Percentiles rank a stretch among this genome's conserved stretches.
Conservation (phyloP, 2,888 invertebrate genomes). For the Penaeus monodon region DNA sequence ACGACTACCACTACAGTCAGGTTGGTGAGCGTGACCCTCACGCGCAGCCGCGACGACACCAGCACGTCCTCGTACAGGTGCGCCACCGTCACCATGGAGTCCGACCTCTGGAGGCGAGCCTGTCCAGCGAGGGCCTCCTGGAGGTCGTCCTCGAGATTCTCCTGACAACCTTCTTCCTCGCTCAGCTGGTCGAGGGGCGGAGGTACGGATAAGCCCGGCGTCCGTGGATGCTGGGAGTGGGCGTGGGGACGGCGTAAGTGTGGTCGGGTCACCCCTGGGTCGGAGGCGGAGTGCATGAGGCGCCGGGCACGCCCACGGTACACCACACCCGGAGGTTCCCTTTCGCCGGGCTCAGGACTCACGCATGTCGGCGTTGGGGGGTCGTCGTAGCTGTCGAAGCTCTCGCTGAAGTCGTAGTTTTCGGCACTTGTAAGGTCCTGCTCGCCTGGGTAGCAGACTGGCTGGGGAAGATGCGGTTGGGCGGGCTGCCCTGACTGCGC, state of each 20-base stretch:
- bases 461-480: neutral
- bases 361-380: neutral
- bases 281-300: conserved; percentile 46
- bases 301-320: conserved; percentile 17
- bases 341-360: neutral
- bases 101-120: conserved; percentile 16
- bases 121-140: neutral
- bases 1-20: conserved; percentile 53
- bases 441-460: neutral
- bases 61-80: conserved; percentile 59
- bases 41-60: conserved; percentile 36
- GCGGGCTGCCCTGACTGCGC: neutral
- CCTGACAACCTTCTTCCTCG: conserved; percentile 24
- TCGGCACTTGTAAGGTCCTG: neutral
- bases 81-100: conserved; percentile 58
- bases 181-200: conserved; percentile 39
- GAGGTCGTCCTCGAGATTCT: neutral
- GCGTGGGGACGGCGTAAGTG: neutral
- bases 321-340: neutral
- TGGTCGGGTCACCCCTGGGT: conserved; percentile 37
- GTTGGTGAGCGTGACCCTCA: conserved; percentile 61
- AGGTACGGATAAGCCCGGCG: conserved; percentile 10
- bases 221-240: conserved; percentile 19
- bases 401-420: conserved; percentile 10
- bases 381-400: conserved; percentile 25